Conservation (phyloP, 2,888 invertebrate genomes). For the Mechanitis mazaeus region DNA sequence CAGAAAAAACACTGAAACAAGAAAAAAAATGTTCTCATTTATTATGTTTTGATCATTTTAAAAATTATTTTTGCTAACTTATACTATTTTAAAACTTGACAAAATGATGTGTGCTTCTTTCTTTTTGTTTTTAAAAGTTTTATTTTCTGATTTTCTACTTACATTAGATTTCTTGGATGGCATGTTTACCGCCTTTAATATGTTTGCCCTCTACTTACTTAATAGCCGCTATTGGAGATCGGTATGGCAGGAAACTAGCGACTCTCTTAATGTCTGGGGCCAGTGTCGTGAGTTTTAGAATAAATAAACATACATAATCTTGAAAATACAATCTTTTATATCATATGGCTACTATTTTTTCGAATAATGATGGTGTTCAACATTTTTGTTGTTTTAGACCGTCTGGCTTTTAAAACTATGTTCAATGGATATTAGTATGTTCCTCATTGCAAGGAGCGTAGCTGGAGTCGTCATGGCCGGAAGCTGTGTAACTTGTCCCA, state of each 20-base stretch:
- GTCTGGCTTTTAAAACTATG: slow-evolving; percentile 50
- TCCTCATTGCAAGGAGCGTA: slow-evolving; percentile 48
- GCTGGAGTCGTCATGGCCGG: slow-evolving; percentile 56
- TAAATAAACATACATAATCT: not conserved
- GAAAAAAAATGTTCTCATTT: not conserved
- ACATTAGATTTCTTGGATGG: slow-evolving; percentile 61
- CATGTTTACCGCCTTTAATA: slow-evolving; percentile 46
- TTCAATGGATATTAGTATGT: slow-evolving; percentile 51
- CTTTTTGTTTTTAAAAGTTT: no score
- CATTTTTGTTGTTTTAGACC: slow-evolving; percentile 28
- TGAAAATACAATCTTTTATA: no score
- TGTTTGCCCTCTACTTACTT: slow-evolving; percentile 46
- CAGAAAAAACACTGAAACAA: no score
- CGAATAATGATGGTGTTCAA: not conserved
- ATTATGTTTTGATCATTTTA: no score
- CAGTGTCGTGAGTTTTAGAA: slow-evolving; percentile 43
- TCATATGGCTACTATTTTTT: not conserved
- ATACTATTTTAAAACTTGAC: slow-evolving; percentile 13
- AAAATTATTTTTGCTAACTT: not conserved
- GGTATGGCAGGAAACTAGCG: slow-evolving; percentile 50
- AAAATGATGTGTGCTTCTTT: no score
- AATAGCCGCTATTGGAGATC: slow-evolving; percentile 49
- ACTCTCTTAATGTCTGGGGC: slow-evolving; percentile 47
- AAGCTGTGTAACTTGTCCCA: slow-evolving; percentile 57
- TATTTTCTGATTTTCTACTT: slow-evolving; percentile 1